Conservation (phyloP, 2,113 vertebrate species). For the Chamaetylas fuelleborni region DNA sequence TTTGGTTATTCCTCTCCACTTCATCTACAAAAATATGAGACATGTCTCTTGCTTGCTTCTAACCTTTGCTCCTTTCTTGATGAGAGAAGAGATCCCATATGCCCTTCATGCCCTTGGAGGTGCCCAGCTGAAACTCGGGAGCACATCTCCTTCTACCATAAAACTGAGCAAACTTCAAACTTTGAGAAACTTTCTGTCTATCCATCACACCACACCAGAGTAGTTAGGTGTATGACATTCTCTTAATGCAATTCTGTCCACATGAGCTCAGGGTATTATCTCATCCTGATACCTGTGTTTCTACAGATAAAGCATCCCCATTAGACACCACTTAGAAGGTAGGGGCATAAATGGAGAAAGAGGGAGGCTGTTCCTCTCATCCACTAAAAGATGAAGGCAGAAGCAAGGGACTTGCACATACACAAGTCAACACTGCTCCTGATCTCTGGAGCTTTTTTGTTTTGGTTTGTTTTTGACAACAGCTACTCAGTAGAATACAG, state of each 20-base stretch:
- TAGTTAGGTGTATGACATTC: background rate
- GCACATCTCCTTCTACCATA: no score
- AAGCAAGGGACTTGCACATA: background rate
- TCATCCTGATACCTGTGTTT: background rate
- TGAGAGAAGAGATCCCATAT: background rate
- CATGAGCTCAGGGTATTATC: background rate
- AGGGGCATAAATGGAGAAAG: background rate
- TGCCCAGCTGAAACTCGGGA: background rate
- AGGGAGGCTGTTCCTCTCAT: background rate
- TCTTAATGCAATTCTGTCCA: background rate
- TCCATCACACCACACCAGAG: background rate
- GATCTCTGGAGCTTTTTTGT: background rate
- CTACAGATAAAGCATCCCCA: background rate
- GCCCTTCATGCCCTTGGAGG: fast-evolving
- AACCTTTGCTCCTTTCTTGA: background rate
- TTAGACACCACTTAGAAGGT: background rate
- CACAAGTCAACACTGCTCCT: background rate
- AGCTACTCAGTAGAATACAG: background rate
- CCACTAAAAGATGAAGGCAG: background rate
- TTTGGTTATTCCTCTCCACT: background rate
- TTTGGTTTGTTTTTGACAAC: background rate
- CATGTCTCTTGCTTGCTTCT: background rate
- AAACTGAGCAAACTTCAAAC: background rate
- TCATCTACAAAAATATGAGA: background rate
- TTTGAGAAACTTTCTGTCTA: background rate